A percentile compares a stretch with the other conserved stretches of the same genome.
These are phyloP conservation scores for Drosophila mimica DNA, from an alignment of 2,888 invertebrate genomes.

Conservation along the genomic window DNA sequence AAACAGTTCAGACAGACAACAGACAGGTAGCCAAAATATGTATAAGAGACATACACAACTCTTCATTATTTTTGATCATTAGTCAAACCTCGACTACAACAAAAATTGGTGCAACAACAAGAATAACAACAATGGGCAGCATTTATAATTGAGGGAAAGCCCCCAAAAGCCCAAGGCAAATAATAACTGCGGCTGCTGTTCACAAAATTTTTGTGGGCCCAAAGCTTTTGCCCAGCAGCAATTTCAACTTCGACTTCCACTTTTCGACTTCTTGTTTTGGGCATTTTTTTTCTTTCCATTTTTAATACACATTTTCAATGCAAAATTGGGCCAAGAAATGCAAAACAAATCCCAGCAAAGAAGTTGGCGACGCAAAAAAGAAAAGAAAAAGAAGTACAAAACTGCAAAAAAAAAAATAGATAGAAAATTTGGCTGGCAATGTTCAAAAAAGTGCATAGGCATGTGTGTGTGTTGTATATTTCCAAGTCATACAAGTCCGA, in stretches of 20 bases:
- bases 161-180: conserved; percentile 32
- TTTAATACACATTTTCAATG: conserved; percentile 39
- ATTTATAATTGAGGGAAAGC: conserved; percentile 70
- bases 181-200: conserved; percentile 32
- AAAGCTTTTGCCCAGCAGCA: conserved; percentile 43
- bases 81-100: conserved; percentile 42
- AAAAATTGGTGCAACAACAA: conserved; percentile 57
- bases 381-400: conserved; percentile 17
- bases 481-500: not conserved
- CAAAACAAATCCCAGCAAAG: conserved; percentile 49
- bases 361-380: conserved; percentile 15
- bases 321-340: conserved; percentile 61
- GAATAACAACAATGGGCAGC: conserved; percentile 64
- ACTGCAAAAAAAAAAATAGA: conserved; percentile 6
- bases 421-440: conserved; percentile 19
- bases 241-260: conserved; percentile 62
- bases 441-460: not conserved
- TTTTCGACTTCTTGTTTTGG: conserved; percentile 45
- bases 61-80: conserved; percentile 67
- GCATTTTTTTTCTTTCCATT: conserved; percentile 19
- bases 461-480: not conserved
- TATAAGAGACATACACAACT: conserved; percentile 2
- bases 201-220: conserved; percentile 25
- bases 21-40: conserved; percentile 13
- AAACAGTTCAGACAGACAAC: conserved; percentile 32